phyloP scores from a whole-genome alignment of 1,140 invertebrate genomes.

The Ephestia elutella region DNA sequence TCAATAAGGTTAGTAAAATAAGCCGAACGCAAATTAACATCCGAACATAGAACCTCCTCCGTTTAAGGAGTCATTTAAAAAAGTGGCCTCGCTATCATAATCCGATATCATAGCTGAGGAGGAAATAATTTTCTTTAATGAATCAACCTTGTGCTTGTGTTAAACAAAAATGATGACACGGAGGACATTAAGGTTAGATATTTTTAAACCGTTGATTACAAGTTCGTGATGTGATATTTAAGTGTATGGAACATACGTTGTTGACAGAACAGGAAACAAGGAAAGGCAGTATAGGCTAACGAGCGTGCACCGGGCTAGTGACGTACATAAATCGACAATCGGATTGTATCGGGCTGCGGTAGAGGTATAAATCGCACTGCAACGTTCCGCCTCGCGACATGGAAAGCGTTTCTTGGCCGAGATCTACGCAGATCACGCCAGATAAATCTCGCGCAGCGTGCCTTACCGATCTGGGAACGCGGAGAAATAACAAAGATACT shows the following conservation, averaged over 20 bases:
- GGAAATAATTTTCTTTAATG: slow-evolving; percentile 54
- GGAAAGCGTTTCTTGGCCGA: slow-evolving; percentile 44
- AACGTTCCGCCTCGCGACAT: slow-evolving; percentile 43
- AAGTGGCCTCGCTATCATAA: no score
- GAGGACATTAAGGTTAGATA: slow-evolving; percentile 16
- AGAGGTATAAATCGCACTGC: slow-evolving; percentile 29
- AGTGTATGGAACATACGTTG: slow-evolving; percentile 13
- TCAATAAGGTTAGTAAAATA: no score
- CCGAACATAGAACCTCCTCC: slow-evolving; percentile 21
- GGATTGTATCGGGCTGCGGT: slow-evolving; percentile 33
- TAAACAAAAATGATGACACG: slow-evolving; percentile 22
- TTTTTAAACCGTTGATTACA: slow-evolving; percentile 7
- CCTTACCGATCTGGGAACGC: slow-evolving; percentile 24
- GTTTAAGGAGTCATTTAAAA: slow-evolving; percentile 25
- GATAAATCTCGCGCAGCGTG: slow-evolving; percentile 37
- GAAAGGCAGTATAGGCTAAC: slow-evolving; percentile 12
- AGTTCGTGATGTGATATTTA: slow-evolving; percentile 4
- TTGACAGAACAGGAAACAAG: not conserved
- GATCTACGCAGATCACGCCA: slow-evolving; percentile 40
- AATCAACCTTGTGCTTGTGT: slow-evolving; percentile 39
- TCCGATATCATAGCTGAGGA: slow-evolving; percentile 44
- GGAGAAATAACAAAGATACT: slow-evolving; percentile 35
- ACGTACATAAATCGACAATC: slow-evolving; percentile 32
- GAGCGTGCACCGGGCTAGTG: slow-evolving; percentile 17
- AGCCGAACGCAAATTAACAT: no score